Evolutionary conservation across 2,797 vertebrate genomes (phyloP), one percentile per base, ranked within the genome.

Genomic region (Coregonus ussuriensis): DNA sequence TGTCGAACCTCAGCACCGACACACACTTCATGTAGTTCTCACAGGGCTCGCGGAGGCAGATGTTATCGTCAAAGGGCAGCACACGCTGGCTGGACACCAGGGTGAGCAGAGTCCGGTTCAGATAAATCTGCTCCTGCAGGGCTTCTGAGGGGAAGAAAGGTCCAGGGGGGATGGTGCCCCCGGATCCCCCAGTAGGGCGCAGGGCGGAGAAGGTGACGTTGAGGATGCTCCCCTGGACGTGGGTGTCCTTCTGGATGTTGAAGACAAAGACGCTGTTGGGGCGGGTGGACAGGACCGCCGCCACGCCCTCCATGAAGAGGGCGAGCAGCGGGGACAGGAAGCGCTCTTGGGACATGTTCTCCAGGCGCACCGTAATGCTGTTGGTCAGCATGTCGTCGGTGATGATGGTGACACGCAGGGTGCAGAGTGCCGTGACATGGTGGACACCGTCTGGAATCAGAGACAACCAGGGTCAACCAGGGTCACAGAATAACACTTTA

Each of bases 21-120:
- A 97, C 95, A 0, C 96, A 97, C 80, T 95, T 96, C 96, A 97
- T 97, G 93, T 97, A 97, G 91, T 97, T 97, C 90, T 97, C 95
- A 1, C 96, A 97, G 14, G 96, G 96, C 87, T 97, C 96, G 0
- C 96, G 93, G 83, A 97, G 81, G 85, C 96, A 97, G 86, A 97
- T 95, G 87, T 97, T 97, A 90, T 97, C 96, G 0, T 96, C 96
- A 0, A 96, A 97, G n/a, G 96, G 96, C 77, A 97, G 91, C 74
- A 97, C 96, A 1, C 93, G 93, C 86, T 96, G 96, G 0, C 91
- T 89, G 3, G 95, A 94, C 74, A 96, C 92, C 56, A 85, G 86
- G 0, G 93, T 91, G 51, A 96, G 89, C 79, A 97, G 90, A 0
- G 94, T 93, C 72, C 96, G 90, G 85, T 97, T 96, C 74, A 97